Evolutionary conservation across 2,797 vertebrate species (phyloP).

Genomic region (Numenius phaeopus): DNA sequence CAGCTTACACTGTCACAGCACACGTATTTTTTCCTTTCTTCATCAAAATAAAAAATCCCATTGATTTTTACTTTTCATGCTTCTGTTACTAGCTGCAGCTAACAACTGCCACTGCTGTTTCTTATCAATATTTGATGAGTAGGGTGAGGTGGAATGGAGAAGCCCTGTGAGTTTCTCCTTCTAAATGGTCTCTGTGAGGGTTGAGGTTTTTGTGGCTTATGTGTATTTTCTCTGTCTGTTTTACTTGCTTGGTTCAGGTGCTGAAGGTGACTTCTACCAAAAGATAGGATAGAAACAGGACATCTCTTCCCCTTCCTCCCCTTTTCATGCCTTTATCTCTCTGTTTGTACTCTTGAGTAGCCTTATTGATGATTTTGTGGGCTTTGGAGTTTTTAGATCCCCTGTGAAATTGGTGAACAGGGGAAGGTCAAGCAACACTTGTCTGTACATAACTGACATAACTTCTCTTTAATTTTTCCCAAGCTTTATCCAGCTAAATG

Average conservation of each 20-base stretch:
- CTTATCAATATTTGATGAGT: constrained; percentile 28
- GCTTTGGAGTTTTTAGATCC: background rate
- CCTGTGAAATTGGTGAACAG: background rate
- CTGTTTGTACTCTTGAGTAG: background rate
- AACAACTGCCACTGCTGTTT: constrained; percentile 32
- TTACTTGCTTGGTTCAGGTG: background rate
- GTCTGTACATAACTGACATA: background rate
- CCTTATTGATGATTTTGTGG: background rate
- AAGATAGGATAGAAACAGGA: background rate
- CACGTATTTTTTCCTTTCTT: background rate
- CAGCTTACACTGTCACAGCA: background rate
- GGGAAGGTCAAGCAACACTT: background rate
- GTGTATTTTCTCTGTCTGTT: constrained; percentile 39
- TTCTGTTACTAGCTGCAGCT: background rate
- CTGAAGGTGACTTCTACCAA: constrained; percentile 36
- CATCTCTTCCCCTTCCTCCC: background rate
- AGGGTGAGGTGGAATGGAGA: constrained; percentile 22
- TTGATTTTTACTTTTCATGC: constrained; percentile 37
- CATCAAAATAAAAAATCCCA: constrained; percentile 26
- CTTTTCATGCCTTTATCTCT: background rate
- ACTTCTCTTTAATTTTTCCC: background rate
- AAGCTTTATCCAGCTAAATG: background rate
- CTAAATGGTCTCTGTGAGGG: constrained; percentile 43
- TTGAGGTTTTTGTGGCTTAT: constrained; percentile 61
- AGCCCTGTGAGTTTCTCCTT: constrained; percentile 30